Evolutionary conservation across 1,140 invertebrate genomes (phyloP), one percentile per base, ranked within the genome.

Genomic region (Pristionchus pacificus): DNA sequence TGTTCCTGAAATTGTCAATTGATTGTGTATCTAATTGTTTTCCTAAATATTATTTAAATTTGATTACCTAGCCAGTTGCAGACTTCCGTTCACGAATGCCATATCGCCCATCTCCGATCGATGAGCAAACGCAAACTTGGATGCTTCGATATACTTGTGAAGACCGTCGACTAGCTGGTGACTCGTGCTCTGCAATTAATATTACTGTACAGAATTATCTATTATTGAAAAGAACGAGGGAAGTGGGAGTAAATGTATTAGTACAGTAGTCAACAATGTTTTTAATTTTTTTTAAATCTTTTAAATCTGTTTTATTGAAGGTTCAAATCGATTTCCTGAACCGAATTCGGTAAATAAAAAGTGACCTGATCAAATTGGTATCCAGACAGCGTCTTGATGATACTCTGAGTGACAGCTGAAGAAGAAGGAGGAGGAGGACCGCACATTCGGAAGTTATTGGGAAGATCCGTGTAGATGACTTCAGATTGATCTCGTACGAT

Each of bases 81-180:
- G 67, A 88, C 85, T 24, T 87, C 86, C 86, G 97, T 94, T 0
- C 90, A 93, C 24, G 97, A 82, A 78, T 90, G 87, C 38, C 65
- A 67, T 67, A n/a, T 68, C 66, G 19, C 38, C 1, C 65, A 67
- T 0, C 27, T 49, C 55, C 2, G 55, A 31, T 0, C 65, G 61
- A 13, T 61, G 38, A 6, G 92, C 92, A 81, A 90, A 97, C 0
- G 91, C 91, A 84, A 91, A 92, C 84, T 98, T 98, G 74, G 93
- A 90, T 0, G 92, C 88, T 84, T 98, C 94, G 13, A 90, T 86
- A 29, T 95, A 90, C 71, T 91, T 88, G 80, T 95, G 92, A 83
- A 91, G 92, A 0, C 87, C 83, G 0, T 89, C 67, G 10, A 77
- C 49, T 1, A 70, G 32, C 27, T 49, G 2, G 55, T 24, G 2